These are phyloP conservation scores for Luidia sarsii DNA, from an alignment of 53 echinoderm and acorn worm genomes.

Conservation along the genomic window DNA sequence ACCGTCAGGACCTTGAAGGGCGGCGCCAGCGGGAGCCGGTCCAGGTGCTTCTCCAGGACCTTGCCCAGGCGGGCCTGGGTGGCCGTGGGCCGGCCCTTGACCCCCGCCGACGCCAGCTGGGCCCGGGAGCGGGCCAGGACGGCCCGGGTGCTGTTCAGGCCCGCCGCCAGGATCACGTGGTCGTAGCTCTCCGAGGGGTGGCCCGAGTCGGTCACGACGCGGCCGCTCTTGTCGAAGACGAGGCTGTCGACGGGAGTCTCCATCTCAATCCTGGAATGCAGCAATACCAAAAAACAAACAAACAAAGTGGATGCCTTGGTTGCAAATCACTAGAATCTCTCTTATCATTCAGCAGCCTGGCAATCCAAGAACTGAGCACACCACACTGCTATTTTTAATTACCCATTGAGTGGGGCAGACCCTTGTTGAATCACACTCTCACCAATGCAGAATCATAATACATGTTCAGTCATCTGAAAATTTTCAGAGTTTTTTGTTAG, in stretches of 20 bases:
- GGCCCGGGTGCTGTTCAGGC: conserved; percentile 59
- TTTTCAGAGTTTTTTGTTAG: too few species aligned
- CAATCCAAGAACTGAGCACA: too few species aligned
- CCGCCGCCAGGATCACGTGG: conserved; percentile 86
- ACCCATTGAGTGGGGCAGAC: neutral
- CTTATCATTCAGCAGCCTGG: neutral
- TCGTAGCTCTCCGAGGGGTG: conserved; percentile 63
- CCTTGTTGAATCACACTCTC: too few species aligned
- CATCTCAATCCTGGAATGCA: conserved; percentile 58
- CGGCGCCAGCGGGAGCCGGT: conserved; percentile 72
- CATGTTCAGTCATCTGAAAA: too few species aligned
- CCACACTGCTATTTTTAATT: too few species aligned
- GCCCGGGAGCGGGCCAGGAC: conserved; percentile 47
- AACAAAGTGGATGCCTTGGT: too few species aligned
- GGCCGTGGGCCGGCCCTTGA: neutral
- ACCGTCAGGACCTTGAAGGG: conserved; percentile 84
- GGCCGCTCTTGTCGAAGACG: conserved; percentile 33
- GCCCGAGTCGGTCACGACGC: conserved; percentile 40
- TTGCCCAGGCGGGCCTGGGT: conserved; percentile 15
- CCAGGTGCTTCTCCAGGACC: conserved; percentile 13
- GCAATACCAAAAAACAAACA: too few species aligned
- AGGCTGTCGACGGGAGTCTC: conserved; percentile 54
- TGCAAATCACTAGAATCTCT: too few species aligned
- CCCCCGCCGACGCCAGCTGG: neutral
- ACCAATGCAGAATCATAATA: too few species aligned